Evolutionary conservation across 1,140 invertebrate species (phyloP).

Genomic region (Halesus radiatus): DNA sequence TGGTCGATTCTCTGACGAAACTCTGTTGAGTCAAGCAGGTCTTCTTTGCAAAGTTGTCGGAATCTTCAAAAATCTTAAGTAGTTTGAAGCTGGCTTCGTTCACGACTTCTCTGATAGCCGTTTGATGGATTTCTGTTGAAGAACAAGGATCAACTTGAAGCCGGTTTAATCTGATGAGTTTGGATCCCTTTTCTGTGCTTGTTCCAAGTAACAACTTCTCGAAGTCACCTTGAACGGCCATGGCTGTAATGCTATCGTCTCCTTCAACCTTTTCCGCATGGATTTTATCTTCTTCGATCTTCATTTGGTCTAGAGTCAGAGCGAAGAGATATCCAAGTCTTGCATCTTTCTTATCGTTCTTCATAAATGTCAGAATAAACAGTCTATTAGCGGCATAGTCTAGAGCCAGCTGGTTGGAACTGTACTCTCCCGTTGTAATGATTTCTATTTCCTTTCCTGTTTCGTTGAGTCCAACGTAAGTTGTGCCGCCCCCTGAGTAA

Average conservation of each 20-base stretch:
- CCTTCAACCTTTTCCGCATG: slow-evolving; percentile 27
- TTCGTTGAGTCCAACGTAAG: neutral
- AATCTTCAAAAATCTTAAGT: slow-evolving; percentile 19
- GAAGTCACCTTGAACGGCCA: slow-evolving; percentile 33
- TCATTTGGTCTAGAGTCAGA: neutral
- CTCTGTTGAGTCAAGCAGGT: neutral
- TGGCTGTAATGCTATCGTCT: slow-evolving; percentile 35
- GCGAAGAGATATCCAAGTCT: slow-evolving; percentile 7
- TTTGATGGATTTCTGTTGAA: slow-evolving; percentile 4
- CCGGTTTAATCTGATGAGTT: slow-evolving; percentile 34
- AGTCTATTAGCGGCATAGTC: slow-evolving; percentile 30
- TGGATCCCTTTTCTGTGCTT: slow-evolving; percentile 8
- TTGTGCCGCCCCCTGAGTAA: slow-evolving; percentile 28
- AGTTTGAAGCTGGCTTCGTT: neutral
- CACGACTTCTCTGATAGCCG: slow-evolving; percentile 3
- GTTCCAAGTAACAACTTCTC: slow-evolving; percentile 32
- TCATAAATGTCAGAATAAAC: slow-evolving; percentile 33
- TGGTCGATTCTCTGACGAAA: neutral
- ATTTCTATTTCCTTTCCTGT: slow-evolving; percentile 40
- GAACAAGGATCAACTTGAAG: slow-evolving; percentile 28
- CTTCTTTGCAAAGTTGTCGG: neutral
- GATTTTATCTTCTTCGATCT: slow-evolving; percentile 14
- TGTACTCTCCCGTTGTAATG: slow-evolving; percentile 33
- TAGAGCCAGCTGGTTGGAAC: slow-evolving; percentile 31
- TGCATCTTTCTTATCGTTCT: neutral